These are phyloP conservation scores for Hydra vulgaris DNA, from an alignment of 30 jellyfish, hydroid and myxozoan genomes.

Conservation along the genomic window DNA sequence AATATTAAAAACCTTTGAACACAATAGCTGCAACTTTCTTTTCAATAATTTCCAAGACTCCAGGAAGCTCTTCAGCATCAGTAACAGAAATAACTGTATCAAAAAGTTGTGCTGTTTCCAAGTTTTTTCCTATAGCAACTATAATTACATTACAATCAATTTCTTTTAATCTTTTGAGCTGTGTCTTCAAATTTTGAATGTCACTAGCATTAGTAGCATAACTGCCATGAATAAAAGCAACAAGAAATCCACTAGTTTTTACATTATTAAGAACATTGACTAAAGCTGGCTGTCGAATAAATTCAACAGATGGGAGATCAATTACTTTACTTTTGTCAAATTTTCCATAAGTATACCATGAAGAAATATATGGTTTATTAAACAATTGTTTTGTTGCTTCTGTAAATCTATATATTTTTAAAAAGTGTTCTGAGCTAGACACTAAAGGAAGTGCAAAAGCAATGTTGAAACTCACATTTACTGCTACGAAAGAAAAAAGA, in stretches of 20 bases:
- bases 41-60: background rate
- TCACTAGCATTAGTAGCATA: background rate
- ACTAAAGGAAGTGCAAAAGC: background rate
- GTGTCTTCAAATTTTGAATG: background rate
- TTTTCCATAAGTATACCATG: background rate
- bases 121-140: background rate
- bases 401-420: background rate
- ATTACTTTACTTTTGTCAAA: background rate
- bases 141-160: background rate
- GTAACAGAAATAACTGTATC: background rate
- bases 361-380: background rate
- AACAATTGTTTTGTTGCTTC: background rate
- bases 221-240: background rate
- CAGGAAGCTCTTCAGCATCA: background rate
- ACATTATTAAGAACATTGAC: background rate
- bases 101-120: background rate
- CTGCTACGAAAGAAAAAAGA: background rate
- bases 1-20: background rate
- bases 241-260: background rate
- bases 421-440: background rate
- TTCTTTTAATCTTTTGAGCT: background rate
- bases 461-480: background rate
- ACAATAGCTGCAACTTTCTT: background rate
- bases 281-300: background rate
- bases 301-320: background rate